Evolutionary conservation across 2,888 invertebrate species (phyloP).

Genomic region (Eupithecia centaureata): DNA sequence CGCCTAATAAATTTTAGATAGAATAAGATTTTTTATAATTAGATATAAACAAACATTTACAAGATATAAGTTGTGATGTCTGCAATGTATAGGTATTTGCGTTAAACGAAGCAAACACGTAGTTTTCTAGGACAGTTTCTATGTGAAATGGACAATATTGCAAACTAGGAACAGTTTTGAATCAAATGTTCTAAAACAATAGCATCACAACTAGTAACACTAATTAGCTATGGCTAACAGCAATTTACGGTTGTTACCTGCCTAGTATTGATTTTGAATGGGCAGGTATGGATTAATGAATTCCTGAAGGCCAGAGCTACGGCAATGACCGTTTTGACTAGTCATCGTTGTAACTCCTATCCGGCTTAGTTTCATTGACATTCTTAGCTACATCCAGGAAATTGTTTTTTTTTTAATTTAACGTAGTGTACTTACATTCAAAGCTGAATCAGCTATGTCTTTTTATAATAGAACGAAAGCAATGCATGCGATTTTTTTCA

Average conservation of each 20-base stretch:
- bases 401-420: not conserved
- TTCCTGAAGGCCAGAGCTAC: constrained; percentile 37
- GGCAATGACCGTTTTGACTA: constrained; percentile 53
- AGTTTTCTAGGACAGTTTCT: no score
- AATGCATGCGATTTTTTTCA: no score
- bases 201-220: not conserved
- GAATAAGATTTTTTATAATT: no score
- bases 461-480: not conserved
- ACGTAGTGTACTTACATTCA: not conserved
- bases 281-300: constrained; percentile 34
- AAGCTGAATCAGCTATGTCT: not conserved
- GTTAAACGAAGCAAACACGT: no score
- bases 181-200: not conserved
- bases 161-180: not conserved
- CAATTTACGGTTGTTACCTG: not conserved
- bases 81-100: no score
- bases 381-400: constrained; percentile 27
- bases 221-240: not conserved
- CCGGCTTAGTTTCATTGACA: constrained; percentile 49
- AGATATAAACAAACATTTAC: no score
- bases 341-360: constrained; percentile 42
- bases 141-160: not conserved
- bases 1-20: no score
- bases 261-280: constrained; percentile 49
- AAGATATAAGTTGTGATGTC: no score